Evolutionary conservation across 2,888 invertebrate genomes (phyloP).

Genomic region (Cartodere bifasciata): DNA sequence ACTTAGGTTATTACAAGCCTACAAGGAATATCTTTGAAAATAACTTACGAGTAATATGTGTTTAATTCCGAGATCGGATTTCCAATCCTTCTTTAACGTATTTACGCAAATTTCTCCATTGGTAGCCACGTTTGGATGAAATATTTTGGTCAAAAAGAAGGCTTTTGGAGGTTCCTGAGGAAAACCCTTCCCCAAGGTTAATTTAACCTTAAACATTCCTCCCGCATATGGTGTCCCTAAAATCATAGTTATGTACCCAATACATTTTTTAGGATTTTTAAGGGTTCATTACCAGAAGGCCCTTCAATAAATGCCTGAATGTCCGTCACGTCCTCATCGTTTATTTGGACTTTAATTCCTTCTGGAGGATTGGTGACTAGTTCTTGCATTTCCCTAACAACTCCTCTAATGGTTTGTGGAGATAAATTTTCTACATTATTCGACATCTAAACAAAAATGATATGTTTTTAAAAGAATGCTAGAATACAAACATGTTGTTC

Average conservation of each 20-base stretch:
- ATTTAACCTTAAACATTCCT: conserved; percentile 79
- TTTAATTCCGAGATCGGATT: conserved; percentile 86
- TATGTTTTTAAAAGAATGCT: conserved; percentile 7
- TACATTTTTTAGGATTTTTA: neutral
- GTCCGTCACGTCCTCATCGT: conserved; percentile 88
- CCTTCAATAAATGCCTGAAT: conserved; percentile 88
- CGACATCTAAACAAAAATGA: conserved; percentile 49
- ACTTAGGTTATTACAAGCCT: too few relatives aligned
- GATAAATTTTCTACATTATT: conserved; percentile 86
- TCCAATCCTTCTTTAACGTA: conserved; percentile 94
- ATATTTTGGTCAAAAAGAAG: conserved; percentile 87
- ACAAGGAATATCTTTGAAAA: conserved; percentile 5
- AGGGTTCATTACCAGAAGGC: conserved; percentile 38
- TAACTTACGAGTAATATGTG: conserved; percentile 77
- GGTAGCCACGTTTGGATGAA: conserved; percentile 90
- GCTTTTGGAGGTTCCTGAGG: conserved; percentile 87
- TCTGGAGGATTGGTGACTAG: conserved; percentile 74
- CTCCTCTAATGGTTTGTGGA: conserved; percentile 79
- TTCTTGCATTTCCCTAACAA: conserved; percentile 79
- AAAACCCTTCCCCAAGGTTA: conserved; percentile 85
- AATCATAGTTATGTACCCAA: conserved; percentile 4
- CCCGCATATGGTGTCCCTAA: conserved; percentile 79
- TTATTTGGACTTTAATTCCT: conserved; percentile 79
- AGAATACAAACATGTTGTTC: too few relatives aligned
- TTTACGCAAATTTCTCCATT: conserved; percentile 96